Conservation (phyloP, 2,888 invertebrate species). For the Pseudoips prasinana region DNA sequence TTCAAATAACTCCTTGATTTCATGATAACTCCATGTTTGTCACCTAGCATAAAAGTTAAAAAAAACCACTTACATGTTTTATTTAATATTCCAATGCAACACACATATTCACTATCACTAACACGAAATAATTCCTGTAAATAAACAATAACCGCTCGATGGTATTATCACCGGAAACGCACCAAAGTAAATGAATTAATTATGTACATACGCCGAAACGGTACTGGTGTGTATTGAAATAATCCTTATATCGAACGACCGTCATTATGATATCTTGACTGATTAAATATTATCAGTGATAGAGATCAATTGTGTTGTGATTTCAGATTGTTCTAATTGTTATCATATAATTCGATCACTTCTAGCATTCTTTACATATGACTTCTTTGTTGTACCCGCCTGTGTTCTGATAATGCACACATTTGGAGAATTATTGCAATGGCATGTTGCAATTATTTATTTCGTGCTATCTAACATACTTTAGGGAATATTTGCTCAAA, state of each 20-base stretch:
- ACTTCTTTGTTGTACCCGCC: slow-evolving; percentile 4
- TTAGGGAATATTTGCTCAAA: too few relatives aligned
- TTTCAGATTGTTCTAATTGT: slow-evolving; percentile 29
- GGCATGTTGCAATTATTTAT: too few relatives aligned
- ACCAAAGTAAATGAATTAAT: slow-evolving; percentile 26
- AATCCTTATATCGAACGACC: slow-evolving; percentile 41
- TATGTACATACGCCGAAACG: slow-evolving; percentile 18
- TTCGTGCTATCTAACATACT: too few relatives aligned
- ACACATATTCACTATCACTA: slow-evolving; percentile 16
- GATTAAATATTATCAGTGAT: slow-evolving; percentile 46
- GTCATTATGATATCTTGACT: slow-evolving; percentile 40
- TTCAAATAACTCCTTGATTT: too few relatives aligned
- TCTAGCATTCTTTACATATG: slow-evolving; percentile 22
- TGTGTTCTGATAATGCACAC: too few relatives aligned
- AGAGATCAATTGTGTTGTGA: slow-evolving; percentile 43
- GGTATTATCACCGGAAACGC: slow-evolving; percentile 28
- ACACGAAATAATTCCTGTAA: slow-evolving; percentile 10
- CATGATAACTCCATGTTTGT: too few relatives aligned
- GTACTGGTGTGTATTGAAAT: slow-evolving; percentile 25
- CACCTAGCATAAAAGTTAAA: too few relatives aligned
- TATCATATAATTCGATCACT: slow-evolving; percentile 22
- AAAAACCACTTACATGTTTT: neutral
- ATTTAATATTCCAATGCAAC: neutral
- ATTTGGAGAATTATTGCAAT: too few relatives aligned
- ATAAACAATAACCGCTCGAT: slow-evolving; percentile 27